phyloP scores from a whole-genome alignment of 2,797 vertebrate genomes.

The Rachycentron canadum region DNA sequence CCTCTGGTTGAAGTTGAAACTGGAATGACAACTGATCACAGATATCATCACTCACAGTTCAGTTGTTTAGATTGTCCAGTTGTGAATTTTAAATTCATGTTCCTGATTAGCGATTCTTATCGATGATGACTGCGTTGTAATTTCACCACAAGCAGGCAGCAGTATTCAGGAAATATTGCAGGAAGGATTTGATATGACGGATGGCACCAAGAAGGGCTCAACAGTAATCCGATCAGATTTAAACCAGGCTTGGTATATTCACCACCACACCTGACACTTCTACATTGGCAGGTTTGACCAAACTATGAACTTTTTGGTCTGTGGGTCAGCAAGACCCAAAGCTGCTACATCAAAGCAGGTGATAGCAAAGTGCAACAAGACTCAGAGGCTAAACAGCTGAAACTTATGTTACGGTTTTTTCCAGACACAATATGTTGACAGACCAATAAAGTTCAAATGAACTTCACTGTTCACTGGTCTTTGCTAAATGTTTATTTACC shows the following conservation, averaged over 20 bases:
- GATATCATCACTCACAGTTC: constrained; percentile 48
- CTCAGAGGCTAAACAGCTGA: constrained; percentile 72
- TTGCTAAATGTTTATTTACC: constrained; percentile 57
- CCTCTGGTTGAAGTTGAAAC: constrained; percentile 43
- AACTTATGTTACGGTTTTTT: constrained; percentile 48
- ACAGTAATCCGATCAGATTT: constrained; percentile 30
- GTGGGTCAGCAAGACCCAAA: neutral
- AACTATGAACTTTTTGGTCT: neutral
- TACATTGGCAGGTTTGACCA: constrained; percentile 18
- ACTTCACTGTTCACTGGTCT: constrained; percentile 32
- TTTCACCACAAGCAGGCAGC: neutral
- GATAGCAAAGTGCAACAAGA: constrained; percentile 46
- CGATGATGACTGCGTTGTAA: constrained; percentile 6
- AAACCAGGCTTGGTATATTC: constrained; percentile 18
- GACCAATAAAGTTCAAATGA: constrained; percentile 43
- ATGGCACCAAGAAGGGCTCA: neutral
- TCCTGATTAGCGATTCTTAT: constrained; percentile 33
- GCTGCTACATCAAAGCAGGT: constrained; percentile 42
- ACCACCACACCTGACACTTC: neutral
- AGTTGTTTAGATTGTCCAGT: constrained; percentile 39
- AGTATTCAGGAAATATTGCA: neutral
- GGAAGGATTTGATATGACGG: constrained; percentile 6
- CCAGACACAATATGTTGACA: constrained; percentile 44
- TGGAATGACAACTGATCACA: constrained; percentile 41
- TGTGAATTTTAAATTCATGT: constrained; percentile 43